A percentile compares a stretch with the other conserved stretches of the same genome.
phyloP scores from a whole-genome alignment of 2,888 invertebrate species.

The Melanostoma mellinum region DNA sequence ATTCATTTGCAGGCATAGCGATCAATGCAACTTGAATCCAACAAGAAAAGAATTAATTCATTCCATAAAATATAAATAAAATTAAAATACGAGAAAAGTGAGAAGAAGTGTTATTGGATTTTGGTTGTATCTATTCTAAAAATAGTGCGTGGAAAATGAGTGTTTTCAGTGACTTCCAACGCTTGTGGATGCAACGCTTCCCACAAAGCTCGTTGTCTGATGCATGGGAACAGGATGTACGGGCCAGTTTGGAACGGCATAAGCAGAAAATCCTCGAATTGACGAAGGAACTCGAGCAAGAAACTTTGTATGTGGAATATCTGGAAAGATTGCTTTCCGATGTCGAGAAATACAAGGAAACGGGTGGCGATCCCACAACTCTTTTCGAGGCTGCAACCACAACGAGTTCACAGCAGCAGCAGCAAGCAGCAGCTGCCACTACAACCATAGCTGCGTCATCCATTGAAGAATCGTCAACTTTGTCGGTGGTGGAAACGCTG shows the following conservation, averaged over 20 bases:
- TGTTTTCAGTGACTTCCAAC: slow-evolving; percentile 95
- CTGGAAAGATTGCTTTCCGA: slow-evolving; percentile 92
- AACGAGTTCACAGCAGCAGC: slow-evolving; percentile 63
- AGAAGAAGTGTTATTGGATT: slow-evolving; percentile 29
- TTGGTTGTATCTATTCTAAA: slow-evolving; percentile 67
- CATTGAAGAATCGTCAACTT: slow-evolving; percentile 52
- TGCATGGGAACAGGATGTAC: slow-evolving; percentile 96
- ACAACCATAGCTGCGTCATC: slow-evolving; percentile 56
- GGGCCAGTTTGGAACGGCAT: slow-evolving; percentile 94
- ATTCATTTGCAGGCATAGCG: slow-evolving; percentile 13
- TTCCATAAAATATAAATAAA: slow-evolving; percentile 43
- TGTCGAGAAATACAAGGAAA: slow-evolving; percentile 90
- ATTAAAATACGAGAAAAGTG: slow-evolving; percentile 4
- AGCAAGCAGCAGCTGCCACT: slow-evolving; percentile 62
- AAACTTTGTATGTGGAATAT: slow-evolving; percentile 95
- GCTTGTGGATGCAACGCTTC: slow-evolving; percentile 95
- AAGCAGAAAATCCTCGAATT: slow-evolving; percentile 92
- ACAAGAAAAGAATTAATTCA: slow-evolving; percentile 19
- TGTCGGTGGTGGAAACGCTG: slow-evolving; percentile 55
- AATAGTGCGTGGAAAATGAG: slow-evolving; percentile 84
- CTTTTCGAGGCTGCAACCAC: slow-evolving; percentile 81
- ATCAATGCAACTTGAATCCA: slow-evolving; percentile 40
- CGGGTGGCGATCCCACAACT: slow-evolving; percentile 81
- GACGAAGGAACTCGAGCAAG: slow-evolving; percentile 93
- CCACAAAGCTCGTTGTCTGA: slow-evolving; percentile 94